Evolutionary conservation across 2,113 vertebrate genomes (phyloP), one percentile per base, ranked within the genome.

Genomic region (Tragelaphus scriptus): DNA sequence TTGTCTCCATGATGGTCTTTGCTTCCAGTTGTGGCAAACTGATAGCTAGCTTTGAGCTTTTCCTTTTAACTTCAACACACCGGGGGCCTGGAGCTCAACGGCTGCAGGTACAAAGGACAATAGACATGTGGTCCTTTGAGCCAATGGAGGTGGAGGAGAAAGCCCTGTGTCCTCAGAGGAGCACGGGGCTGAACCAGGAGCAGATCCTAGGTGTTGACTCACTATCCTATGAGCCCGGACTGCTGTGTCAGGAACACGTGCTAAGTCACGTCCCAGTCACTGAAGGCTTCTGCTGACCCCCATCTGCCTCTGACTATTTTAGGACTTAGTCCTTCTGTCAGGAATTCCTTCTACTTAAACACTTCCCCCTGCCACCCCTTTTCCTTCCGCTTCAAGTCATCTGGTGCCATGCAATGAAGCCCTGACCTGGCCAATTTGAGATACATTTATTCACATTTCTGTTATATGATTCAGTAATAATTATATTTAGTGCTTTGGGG

Each of bases 241-340:
- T 87, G 56, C 95, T 80, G 81, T 49, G 17, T 94, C 65, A 88
- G 95, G 81, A 56, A 36, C 88, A 55, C 0, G 25, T 65, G 56
- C 51, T 28, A 84, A 51, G 59, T 93, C 92, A 63, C 0, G 44
- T 96, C 47, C 77, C 49, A 77, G 96, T 71, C 92, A 40, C 91
- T 1, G 26, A 65, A 4, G 59, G 28, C 87, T 93, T 96, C 96
- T 98, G 94, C 59, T 71, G 91, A 90, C 77, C 96, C 15, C 92
- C 75, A 94, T 89, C 92, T 90, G 75, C 85, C 32, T 85, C 28
- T 26, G 30, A 61, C 94, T 98, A 93, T 98, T 96, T 98, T 97
- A 82, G 81, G 88, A 79, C 51, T 92, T 28, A 10, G 71, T 88
- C 94, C 95, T 90, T 92, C 95, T 90, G 85, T 96, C 80, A 90